Evolutionary conservation across 2,797 vertebrate species (phyloP), one percentile per base, ranked within the genome.

Genomic region (Garrulus glandarius): DNA sequence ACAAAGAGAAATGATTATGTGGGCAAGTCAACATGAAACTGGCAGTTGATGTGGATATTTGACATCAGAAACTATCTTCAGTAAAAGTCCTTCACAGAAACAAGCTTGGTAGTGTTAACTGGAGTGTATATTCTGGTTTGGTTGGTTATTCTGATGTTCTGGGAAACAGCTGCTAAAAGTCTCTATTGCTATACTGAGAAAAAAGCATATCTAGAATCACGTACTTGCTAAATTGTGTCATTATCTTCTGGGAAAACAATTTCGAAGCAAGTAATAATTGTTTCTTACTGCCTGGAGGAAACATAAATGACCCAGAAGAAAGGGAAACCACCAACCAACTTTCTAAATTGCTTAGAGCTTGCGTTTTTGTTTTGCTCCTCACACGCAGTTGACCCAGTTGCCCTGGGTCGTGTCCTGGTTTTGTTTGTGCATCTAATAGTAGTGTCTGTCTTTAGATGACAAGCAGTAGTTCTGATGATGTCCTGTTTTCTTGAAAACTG

Each of bases 281-380:
- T 78, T 87, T 79, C 41, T 87, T 74, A 52, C 27, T 79, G 49
- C 60, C 68, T 71, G 27, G n/a, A 84, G 52, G 63, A 87, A 92
- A 91, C 53, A 86, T 88, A 84, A 95, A 77, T 83, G 36, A 79
- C 86, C 55, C 34, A 84, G 80, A 87, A 91, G 76, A 92, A 92
- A 65, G 18, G 22, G 57, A 87, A 92, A 78, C 43, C 15, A 55
- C 77, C 32, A 76, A 50, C 49, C 37, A 96, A 65, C 87, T 81
- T 94, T 92, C 43, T 75, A 34, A 93, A 86, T 75, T 78, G 50
- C 61, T 80, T 92, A 80, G 53, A 75, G 24, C 34, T 57, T 4
- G 9, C 2, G 9, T 49, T 87, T 87, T 75, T 56, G 22, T 77
- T 90, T 50, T 19, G 49, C 64, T 89, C 93, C n/a, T 89, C 71